Conservation (phyloP, 2,797 vertebrate genomes). For the Dermochelys coriacea region DNA sequence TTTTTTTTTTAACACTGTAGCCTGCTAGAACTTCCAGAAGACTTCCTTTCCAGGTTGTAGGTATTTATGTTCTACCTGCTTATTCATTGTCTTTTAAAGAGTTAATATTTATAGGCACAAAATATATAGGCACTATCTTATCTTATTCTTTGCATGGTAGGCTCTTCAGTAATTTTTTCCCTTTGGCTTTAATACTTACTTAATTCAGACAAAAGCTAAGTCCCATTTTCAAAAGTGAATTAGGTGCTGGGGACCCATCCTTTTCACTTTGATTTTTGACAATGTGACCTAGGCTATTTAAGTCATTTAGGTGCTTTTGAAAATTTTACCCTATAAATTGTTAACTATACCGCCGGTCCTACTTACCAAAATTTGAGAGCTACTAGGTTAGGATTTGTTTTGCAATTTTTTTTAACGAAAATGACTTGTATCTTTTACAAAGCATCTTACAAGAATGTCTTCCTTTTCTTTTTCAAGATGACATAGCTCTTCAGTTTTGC, state of each 20-base stretch:
- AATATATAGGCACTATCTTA: not conserved
- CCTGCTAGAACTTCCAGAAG: constrained; percentile 9
- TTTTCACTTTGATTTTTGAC: not conserved
- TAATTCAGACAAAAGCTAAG: not conserved
- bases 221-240: not conserved
- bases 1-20: not conserved
- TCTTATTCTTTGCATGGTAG: not conserved
- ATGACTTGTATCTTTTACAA: not conserved
- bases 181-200: not conserved
- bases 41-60: constrained; percentile 17
- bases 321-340: not conserved
- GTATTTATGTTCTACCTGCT: not conserved
- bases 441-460: not conserved
- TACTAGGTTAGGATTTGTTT: rapidly evolving
- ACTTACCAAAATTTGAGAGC: not conserved
- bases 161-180: not conserved
- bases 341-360: not conserved
- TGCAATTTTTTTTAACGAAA: not conserved
- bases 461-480: not conserved
- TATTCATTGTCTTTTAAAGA: not conserved
- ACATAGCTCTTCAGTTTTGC: not conserved
- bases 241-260: not conserved
- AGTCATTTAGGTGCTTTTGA: not conserved
- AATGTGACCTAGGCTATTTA: not conserved
- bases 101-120: not conserved